Evolutionary conservation across 1,140 invertebrate species (phyloP), one percentile per base, ranked within the genome.

Genomic region (Drosophila watanabei): DNA sequence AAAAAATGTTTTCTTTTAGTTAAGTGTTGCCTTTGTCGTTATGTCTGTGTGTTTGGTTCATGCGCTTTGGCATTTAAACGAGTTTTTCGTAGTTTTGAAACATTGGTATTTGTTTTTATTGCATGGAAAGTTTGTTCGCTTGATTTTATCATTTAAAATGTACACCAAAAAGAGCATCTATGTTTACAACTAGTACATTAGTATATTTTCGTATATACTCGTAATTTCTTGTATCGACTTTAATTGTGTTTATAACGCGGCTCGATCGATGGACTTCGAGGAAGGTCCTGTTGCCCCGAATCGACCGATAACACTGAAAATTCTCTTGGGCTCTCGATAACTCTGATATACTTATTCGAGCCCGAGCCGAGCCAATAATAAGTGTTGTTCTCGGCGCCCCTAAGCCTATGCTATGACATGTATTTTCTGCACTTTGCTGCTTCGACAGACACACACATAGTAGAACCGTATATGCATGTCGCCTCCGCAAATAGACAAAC

Each of bases 101-200:
- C 69, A 61, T 77, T 68, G 41, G 59, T 59, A 49, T 78, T 60
- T 54, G 33, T 66, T 68, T 79, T 77, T 48, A 62, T 80, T 72
- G 64, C 77, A 71, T 69, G 75, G 63, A 87, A 76, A 80, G 66
- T 79, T 68, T 48, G 30, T 64, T 77, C 37, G 43, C 48, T 78
- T 72, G 54, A 57, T 78, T 69, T 78, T 58, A 51, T 78, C 64
- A 60, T 72, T 88, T 80, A 87, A 87, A 88, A 88, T 81, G 63
- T 83, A 88, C 84, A 87, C 83, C 83, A 87, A 87, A 88, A 87
- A 82, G 75, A 82, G 73, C 79, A 75, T 76, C 79, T 82, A 87
- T 82, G 71, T 61, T 80, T 82, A 87, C 76, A 72, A 77, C 84
- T 87, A 87, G 64, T 65, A 79, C 63, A 66, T 82, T 48, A 59